A percentile compares a stretch with the other conserved stretches of the same genome.
phyloP scores from a whole-genome alignment of 1,140 invertebrate genomes.

The Ceratina calcarata region DNA sequence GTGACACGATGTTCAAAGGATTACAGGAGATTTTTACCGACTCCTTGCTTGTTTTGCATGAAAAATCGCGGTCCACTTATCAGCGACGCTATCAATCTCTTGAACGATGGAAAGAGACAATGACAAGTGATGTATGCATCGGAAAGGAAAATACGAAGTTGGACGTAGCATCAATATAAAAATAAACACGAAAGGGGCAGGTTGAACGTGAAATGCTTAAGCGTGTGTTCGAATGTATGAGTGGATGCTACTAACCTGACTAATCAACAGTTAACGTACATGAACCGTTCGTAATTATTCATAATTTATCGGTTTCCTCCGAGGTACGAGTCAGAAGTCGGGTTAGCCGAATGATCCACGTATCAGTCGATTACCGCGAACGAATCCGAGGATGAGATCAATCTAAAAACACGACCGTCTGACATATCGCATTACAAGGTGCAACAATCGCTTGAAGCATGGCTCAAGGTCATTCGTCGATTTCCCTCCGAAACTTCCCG shows the following conservation, averaged over 20 bases:
- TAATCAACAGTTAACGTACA: slow-evolving; percentile 1
- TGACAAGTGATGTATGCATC: slow-evolving; percentile 1
- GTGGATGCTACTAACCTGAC: slow-evolving; percentile 38
- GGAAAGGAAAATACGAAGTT: slow-evolving; percentile 21
- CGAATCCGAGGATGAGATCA: background rate
- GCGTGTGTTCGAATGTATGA: slow-evolving; percentile 21
- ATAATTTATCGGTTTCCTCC: slow-evolving; percentile 12
- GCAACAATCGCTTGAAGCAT: slow-evolving; percentile 60
- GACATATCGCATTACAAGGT: slow-evolving; percentile 62
- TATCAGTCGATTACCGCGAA: slow-evolving; percentile 6
- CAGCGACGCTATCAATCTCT: background rate
- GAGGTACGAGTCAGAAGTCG: background rate
- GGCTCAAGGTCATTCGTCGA: slow-evolving; percentile 57
- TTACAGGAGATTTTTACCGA: too few relatives aligned
- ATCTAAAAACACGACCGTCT: slow-evolving; percentile 37
- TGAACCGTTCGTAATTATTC: slow-evolving; percentile 18
- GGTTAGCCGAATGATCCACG: background rate
- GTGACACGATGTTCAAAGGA: too few relatives aligned
- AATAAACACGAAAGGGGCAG: slow-evolving; percentile 33
- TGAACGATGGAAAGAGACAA: background rate
- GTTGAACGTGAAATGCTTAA: background rate
- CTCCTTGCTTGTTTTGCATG: too few relatives aligned
- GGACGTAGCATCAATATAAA: slow-evolving; percentile 20
- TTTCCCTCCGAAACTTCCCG: slow-evolving; percentile 3
- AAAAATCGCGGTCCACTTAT: too few relatives aligned